Evolutionary conservation across 1,140 invertebrate species (phyloP), one percentile per base, ranked within the genome.

Genomic region (Babylonia areolata): DNA sequence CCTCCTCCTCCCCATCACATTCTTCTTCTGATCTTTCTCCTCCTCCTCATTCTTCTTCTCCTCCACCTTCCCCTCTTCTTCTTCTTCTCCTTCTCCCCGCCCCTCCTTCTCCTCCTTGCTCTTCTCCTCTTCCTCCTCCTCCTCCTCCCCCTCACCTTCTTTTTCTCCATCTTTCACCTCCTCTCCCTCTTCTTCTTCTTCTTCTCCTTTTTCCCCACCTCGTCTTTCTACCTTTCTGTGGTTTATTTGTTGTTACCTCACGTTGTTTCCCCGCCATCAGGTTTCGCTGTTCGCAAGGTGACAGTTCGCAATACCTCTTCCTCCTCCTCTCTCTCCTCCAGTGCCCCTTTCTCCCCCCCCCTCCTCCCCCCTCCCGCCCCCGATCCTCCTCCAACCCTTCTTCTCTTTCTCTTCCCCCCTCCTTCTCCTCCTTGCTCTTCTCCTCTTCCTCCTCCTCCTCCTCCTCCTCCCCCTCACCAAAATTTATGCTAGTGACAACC

Each of bases 131-230:
- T 6, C 35, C 73, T 77, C 73, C 35, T 33, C 35, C 73, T 77
- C 73, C 23, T 5, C 35, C 73, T 77, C 73, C 35, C 73, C 35
- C 73, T 77, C 73, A 35, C 73, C 35, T 33, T 77, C 73, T 77
- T 33, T 77, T 33, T 77, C 73, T 77, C 73, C 35, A 12, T 77
- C 73, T 77, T 33, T 77, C 73, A 6, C 73, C 35, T 31, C 35
- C 73, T 12, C 33, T 39, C 31, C 35, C 23, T 9, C 73, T 35
- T 17, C 42, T 15, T 15, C 42, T 31, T 3, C 73, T 39, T 33
- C 9, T 33, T 39, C 73, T 12, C 12, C 31, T 39, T 23, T 39
- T 33, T 39, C 73, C 23, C 73, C 23, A n/a, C 37, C 73, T 77
- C 73, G 33, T 33, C 37, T 33, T 77, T 33, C 37, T 33, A n/a